Evolutionary conservation across 1,140 invertebrate species (phyloP).

Genomic region (Cherax quadricarinatus): DNA sequence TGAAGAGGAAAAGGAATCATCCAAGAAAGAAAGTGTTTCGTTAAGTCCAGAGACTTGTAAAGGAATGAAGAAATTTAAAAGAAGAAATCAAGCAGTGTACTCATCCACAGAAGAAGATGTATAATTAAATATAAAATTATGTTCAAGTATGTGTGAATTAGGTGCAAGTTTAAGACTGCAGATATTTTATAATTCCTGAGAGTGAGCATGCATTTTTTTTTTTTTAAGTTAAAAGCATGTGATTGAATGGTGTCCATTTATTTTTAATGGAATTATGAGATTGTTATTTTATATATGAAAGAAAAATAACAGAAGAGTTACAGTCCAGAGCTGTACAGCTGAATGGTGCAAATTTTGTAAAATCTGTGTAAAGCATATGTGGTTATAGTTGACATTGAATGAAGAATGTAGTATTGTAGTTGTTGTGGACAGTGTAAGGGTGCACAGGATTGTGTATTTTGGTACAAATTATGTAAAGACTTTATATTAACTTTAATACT

Average conservation of each 20-base stretch:
- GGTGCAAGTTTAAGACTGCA: not conserved
- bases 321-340: conserved; percentile 16
- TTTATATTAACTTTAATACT: conserved; percentile 30
- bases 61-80: conserved; percentile 49
- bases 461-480: conserved; percentile 48
- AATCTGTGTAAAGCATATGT: not conserved
- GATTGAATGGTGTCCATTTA: conserved; percentile 3
- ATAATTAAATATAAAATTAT: not conserved
- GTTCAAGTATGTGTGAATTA: not conserved
- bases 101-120: conserved; percentile 55
- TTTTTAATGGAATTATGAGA: conserved; percentile 18
- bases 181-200: not conserved
- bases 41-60: conserved; percentile 8
- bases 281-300: not conserved
- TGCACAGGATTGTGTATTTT: conserved; percentile 32
- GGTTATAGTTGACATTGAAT: conserved; percentile 18
- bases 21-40: not conserved
- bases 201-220: not conserved
- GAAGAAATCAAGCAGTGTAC: conserved; percentile 55
- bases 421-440: not conserved
- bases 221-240: not conserved
- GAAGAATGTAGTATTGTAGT: not conserved
- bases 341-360: conserved; percentile 38
- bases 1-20: conserved; percentile 25
- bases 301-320: not conserved